A percentile compares a stretch with the other conserved stretches of the same genome.
Conservation (phyloP, 2,797 vertebrate genomes). For the Chloroceryle amazona region DNA sequence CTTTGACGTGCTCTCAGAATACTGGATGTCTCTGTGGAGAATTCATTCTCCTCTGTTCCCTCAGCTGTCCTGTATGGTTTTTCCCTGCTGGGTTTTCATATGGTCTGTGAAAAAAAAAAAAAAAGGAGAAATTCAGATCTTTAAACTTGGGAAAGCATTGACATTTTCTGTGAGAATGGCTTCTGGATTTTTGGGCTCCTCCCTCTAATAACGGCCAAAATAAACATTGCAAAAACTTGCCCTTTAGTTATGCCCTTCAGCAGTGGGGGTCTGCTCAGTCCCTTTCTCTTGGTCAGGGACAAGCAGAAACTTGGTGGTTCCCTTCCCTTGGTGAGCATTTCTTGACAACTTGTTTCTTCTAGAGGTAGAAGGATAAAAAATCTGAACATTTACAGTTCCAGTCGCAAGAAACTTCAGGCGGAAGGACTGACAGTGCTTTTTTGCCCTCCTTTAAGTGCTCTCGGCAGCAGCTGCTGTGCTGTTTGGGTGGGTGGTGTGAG, state of each 20-base stretch:
- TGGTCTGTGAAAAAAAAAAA: background rate
- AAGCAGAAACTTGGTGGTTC: background rate
- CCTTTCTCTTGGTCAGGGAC: background rate
- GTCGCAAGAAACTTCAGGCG: background rate
- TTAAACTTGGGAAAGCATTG: conserved; percentile 2
- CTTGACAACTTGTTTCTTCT: background rate
- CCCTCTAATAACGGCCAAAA: background rate
- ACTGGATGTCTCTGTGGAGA: conserved; percentile 25
- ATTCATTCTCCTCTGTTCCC: background rate
- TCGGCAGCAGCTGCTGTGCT: background rate
- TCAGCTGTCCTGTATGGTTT: background rate
- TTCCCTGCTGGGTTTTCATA: background rate
- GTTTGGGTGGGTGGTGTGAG: background rate
- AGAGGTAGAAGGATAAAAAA: background rate
- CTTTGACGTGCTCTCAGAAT: background rate
- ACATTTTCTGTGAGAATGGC: conserved; percentile 4
- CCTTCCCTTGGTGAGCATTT: background rate
- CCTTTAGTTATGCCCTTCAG: background rate
- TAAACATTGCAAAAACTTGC: background rate
- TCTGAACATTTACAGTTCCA: background rate
- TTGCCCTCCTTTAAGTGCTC: background rate
- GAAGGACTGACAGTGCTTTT: background rate
- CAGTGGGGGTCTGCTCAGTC: background rate
- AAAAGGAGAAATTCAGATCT: background rate
- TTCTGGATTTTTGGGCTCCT: background rate